These are phyloP conservation scores for Shargacucullia verbasci DNA, from an alignment of 2,888 invertebrate species.

Conservation along the genomic window DNA sequence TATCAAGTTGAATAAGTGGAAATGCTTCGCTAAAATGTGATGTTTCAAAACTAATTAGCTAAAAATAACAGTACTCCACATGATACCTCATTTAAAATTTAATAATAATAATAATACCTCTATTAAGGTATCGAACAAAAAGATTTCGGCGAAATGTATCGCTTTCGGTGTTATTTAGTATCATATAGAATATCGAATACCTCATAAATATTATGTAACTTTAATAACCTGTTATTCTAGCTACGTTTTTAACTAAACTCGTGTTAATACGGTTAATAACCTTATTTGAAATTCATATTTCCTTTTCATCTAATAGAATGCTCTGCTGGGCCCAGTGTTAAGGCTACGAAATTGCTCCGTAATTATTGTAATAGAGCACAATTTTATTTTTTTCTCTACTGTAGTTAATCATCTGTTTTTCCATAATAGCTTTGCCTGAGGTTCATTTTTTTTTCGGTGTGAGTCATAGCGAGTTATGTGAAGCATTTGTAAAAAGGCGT, in stretches of 20 bases:
- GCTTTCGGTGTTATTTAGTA: too few species aligned
- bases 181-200: too few species aligned
- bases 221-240: background rate
- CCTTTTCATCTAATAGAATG: constrained; percentile 25
- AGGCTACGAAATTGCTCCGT: constrained; percentile 53
- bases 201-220: background rate
- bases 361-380: constrained; percentile 61
- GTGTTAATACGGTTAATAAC: constrained; percentile 29
- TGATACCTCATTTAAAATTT: too few species aligned
- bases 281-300: constrained; percentile 34
- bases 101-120: too few species aligned
- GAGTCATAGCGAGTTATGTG: constrained; percentile 25
- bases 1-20: too few species aligned
- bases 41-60: too few species aligned
- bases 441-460: constrained; percentile 28
- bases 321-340: constrained; percentile 25
- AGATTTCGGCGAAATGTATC: too few species aligned
- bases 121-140: too few species aligned
- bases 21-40: too few species aligned
- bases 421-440: constrained; percentile 40
- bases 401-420: constrained; percentile 49
- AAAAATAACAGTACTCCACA: too few species aligned
- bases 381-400: constrained; percentile 51
- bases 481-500: constrained; percentile 22
- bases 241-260: constrained; percentile 12